Evolutionary conservation across 2,888 invertebrate genomes (phyloP).

Genomic region (Protonemura montana): DNA sequence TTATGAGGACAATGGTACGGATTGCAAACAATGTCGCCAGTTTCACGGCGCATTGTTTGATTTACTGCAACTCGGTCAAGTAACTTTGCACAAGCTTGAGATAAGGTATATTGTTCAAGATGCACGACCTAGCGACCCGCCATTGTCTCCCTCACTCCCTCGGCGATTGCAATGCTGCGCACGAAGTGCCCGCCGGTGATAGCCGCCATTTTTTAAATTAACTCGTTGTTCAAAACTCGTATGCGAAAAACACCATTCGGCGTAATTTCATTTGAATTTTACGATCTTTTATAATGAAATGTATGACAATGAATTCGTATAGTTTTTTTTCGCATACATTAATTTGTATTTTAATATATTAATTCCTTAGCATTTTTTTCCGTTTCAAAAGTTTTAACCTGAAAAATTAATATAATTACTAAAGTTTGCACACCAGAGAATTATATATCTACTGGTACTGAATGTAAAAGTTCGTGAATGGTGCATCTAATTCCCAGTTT

Average conservation of each 20-base stretch:
- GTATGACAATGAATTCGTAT: background rate
- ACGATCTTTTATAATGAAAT: background rate
- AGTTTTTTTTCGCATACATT: background rate
- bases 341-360: background rate
- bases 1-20: conserved; percentile 12
- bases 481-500: background rate
- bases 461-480: conserved; percentile 7
- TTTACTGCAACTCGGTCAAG: conserved; percentile 29
- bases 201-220: background rate
- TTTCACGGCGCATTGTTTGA: background rate
- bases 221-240: background rate
- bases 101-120: conserved; percentile 26
- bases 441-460: background rate
- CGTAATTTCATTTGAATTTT: conserved; percentile 5
- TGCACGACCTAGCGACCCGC: background rate
- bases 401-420: conserved; percentile 12
- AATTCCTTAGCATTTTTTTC: background rate
- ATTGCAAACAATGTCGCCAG: conserved; percentile 13
- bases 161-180: background rate
- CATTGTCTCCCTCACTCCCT: background rate
- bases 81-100: conserved; percentile 23
- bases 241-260: background rate
- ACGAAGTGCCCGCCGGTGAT: background rate
- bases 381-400: background rate
- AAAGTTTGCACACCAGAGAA: background rate